Conservation (phyloP, 2,888 invertebrate species). For the Gasteruption jaculator region DNA sequence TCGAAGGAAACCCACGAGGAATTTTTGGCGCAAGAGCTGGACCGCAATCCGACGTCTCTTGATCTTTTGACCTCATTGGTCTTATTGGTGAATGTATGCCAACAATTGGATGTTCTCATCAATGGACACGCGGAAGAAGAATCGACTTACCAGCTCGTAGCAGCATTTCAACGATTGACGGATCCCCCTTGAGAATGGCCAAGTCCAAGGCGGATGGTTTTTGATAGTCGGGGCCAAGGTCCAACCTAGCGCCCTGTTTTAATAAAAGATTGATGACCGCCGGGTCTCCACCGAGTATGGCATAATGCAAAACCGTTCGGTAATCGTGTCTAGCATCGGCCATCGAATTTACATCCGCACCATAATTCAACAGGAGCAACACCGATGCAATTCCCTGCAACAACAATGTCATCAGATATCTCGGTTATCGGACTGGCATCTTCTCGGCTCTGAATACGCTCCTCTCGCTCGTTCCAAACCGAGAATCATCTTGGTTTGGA, state of each 20-base stretch:
- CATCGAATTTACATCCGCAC: slow-evolving; percentile 83
- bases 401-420: too few species aligned
- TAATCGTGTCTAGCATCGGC: slow-evolving; percentile 83
- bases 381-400: slow-evolving; percentile 76
- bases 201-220: slow-evolving; percentile 81
- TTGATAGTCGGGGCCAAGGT: slow-evolving; percentile 59
- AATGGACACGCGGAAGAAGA: too few species aligned
- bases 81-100: too few species aligned
- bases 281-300: slow-evolving; percentile 70
- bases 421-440: too few species aligned
- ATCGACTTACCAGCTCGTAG: slow-evolving; percentile 62
- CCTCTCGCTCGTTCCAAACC: too few species aligned
- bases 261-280: slow-evolving; percentile 74
- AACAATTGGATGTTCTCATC: too few species aligned
- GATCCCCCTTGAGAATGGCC: slow-evolving; percentile 79
- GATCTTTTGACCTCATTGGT: too few species aligned
- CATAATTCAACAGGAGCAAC: slow-evolving; percentile 69
- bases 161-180: slow-evolving; percentile 67
- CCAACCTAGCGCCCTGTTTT: slow-evolving; percentile 75
- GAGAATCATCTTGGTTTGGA: too few species aligned
- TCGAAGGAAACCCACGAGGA: too few species aligned
- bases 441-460: too few species aligned
- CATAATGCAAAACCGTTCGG: slow-evolving; percentile 84
- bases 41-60: too few species aligned
- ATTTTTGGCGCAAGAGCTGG: too few species aligned